Evolutionary conservation across 2,113 vertebrate genomes (phyloP).

Genomic region (Phrynosoma blainvillii): DNA sequence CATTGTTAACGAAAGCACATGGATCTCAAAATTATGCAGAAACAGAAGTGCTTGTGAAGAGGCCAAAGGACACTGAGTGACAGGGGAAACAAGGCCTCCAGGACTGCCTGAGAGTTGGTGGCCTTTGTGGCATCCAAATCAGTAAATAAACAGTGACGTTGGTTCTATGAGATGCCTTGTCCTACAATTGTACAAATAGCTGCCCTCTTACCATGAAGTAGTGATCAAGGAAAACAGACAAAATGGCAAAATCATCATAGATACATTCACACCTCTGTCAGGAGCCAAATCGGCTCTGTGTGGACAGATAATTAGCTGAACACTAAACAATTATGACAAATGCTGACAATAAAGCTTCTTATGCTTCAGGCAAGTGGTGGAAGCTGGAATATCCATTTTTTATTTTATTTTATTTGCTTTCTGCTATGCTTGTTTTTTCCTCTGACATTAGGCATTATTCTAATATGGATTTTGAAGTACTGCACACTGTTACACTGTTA

Average conservation of each 20-base stretch:
- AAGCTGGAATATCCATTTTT: conserved; percentile 28
- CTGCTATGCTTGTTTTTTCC: background rate
- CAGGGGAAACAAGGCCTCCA: conserved; percentile 29
- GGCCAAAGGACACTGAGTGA: conserved; percentile 38
- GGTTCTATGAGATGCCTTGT: background rate
- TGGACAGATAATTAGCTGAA: conserved; percentile 52
- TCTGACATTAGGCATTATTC: background rate
- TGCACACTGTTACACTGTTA: background rate
- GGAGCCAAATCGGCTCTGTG: conserved; percentile 37
- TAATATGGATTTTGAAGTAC: background rate
- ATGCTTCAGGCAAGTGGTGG: conserved; percentile 41
- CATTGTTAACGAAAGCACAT: background rate
- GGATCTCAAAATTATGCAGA: conserved; percentile 27
- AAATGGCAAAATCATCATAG: conserved; percentile 28
- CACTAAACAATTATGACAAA: conserved; percentile 57
- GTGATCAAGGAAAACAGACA: background rate
- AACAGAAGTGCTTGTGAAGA: conserved; percentile 25
- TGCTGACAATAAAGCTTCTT: conserved; percentile 39
- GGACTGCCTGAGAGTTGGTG: conserved; percentile 6
- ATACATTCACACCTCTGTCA: background rate
- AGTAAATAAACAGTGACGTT: background rate
- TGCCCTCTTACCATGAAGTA: background rate
- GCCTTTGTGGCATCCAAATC: conserved; percentile 19
- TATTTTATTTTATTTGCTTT: conserved; percentile 4
- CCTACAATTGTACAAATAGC: background rate